Evolutionary conservation across 2,888 invertebrate genomes (phyloP).

Genomic region (Scaeva pyrastri): DNA sequence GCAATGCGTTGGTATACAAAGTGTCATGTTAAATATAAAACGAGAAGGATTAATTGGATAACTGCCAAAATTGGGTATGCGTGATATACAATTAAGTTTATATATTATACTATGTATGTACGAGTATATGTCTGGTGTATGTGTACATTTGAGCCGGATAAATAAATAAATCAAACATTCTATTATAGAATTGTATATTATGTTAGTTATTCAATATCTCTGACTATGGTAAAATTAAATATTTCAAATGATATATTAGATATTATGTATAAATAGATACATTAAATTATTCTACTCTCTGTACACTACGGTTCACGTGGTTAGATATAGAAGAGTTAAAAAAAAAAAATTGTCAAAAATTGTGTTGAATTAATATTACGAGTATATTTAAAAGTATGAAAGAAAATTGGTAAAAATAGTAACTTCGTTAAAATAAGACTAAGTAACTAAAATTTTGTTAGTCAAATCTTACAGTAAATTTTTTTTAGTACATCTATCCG

Average conservation of each 20-base stretch:
- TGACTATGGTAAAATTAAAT: constrained; percentile 21
- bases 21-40: constrained; percentile 65
- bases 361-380: no score
- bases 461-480: no score
- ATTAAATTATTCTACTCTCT: neutral
- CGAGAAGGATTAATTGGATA: constrained; percentile 60
- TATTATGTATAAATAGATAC: no score
- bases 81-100: neutral
- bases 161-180: constrained; percentile 47
- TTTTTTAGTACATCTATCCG: no score
- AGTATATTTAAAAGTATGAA: no score
- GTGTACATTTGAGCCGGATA: constrained; percentile 9
- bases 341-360: no score
- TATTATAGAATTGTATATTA: neutral
- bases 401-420: no score
- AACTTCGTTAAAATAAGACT: no score
- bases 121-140: neutral
- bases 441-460: no score
- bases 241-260: constrained; percentile 15
- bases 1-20: constrained; percentile 41
- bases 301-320: neutral
- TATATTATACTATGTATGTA: neutral
- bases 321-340: neutral
- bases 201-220: constrained; percentile 6
- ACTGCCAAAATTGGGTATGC: constrained; percentile 30